Evolutionary conservation across 2,888 invertebrate species (phyloP).

Genomic region (Heliconius aoede): DNA sequence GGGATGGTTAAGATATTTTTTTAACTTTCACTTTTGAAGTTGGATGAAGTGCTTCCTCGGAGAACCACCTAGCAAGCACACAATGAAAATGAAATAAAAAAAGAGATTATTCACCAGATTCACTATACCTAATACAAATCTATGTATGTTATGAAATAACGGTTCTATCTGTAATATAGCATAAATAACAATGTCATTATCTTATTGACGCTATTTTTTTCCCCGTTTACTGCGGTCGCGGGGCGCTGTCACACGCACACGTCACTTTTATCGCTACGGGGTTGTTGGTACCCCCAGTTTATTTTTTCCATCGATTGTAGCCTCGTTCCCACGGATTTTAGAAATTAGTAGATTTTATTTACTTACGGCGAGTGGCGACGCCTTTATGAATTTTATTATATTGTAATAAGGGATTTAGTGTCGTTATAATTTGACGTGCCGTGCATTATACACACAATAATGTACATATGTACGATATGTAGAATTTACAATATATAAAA

Average conservation of each 20-base stretch:
- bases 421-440: too few species aligned
- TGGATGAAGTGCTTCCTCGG: too few species aligned
- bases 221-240: slow-evolving; percentile 25
- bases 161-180: not conserved
- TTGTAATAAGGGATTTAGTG: slow-evolving; percentile 2
- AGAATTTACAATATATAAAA: too few species aligned
- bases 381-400: slow-evolving; percentile 27
- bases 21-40: not conserved
- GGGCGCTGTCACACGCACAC: slow-evolving; percentile 68
- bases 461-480: not conserved
- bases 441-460: not conserved
- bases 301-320: slow-evolving; percentile 64
- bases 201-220: slow-evolving; percentile 14
- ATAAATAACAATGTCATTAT: slow-evolving; percentile 23
- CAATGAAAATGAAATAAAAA: too few species aligned
- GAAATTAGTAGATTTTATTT: slow-evolving; percentile 40
- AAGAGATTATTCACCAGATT: too few species aligned
- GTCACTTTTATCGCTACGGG: slow-evolving; percentile 65
- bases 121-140: not conserved
- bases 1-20: not conserved
- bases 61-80: too few species aligned
- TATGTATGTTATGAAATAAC: not conserved
- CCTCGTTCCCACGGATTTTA: slow-evolving; percentile 59
- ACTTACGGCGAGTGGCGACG: slow-evolving; percentile 26
- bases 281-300: slow-evolving; percentile 49